phyloP scores from a whole-genome alignment of 1,140 invertebrate genomes.

The Pemphigus obesinymphae region DNA sequence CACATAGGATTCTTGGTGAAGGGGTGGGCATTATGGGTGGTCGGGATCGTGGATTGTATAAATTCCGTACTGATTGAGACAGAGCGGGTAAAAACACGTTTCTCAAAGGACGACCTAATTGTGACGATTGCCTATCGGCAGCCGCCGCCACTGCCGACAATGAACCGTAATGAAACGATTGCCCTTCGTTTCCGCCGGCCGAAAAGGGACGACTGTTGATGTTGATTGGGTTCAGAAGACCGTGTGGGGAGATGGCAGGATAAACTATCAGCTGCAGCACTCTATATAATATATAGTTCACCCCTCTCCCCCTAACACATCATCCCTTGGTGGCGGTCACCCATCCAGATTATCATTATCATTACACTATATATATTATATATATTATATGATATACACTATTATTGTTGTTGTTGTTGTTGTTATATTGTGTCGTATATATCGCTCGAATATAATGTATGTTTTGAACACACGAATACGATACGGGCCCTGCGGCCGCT shows the following conservation, averaged over 20 bases:
- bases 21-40: neutral
- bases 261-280: constrained; percentile 32
- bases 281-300: neutral
- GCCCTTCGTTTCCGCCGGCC: constrained; percentile 33
- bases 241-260: no score
- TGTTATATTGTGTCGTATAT: neutral
- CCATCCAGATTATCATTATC: constrained; percentile 24
- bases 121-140: constrained; percentile 39
- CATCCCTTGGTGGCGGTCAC: neutral
- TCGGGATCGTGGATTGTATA: neutral
- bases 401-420: neutral
- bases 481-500: neutral
- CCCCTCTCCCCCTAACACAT: neutral
- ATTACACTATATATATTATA: no score
- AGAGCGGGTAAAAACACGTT: constrained; percentile 37
- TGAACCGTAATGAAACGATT: constrained; percentile 41
- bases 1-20: neutral
- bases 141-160: constrained; percentile 23
- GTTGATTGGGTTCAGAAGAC: constrained; percentile 40
- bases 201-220: constrained; percentile 37
- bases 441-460: neutral
- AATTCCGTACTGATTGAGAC: constrained; percentile 36
- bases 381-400: no score
- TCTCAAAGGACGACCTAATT: constrained; percentile 40
- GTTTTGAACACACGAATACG: neutral